A percentile compares a stretch with the other conserved stretches of the same genome.
Evolutionary conservation across 2,888 invertebrate genomes (phyloP).

Genomic region (Galeopsomyia nigrocyanea): DNA sequence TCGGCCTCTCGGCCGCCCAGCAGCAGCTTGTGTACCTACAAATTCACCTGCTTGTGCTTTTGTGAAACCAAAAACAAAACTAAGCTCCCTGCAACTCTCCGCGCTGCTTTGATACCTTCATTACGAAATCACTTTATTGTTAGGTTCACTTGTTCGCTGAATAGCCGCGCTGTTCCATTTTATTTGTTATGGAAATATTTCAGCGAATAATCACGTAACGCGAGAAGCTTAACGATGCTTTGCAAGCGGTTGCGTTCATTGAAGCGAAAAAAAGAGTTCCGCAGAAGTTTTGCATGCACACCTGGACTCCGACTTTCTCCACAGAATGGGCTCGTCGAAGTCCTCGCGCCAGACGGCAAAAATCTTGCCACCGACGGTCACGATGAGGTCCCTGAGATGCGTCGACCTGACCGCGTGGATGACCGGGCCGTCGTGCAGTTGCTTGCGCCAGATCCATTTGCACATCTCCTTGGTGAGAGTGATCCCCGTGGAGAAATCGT

Average conservation of each 20-base stretch:
- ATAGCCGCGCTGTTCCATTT: too few relatives aligned
- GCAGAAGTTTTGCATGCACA: conserved; percentile 35
- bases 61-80: not conserved
- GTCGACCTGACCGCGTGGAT: conserved; percentile 75
- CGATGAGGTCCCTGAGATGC: conserved; percentile 73
- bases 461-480: conserved; percentile 73
- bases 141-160: not conserved
- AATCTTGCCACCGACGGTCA: conserved; percentile 82
- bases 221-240: too few relatives aligned
- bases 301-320: conserved; percentile 74
- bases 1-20: conserved; percentile 85
- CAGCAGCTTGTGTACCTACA: conserved; percentile 74
- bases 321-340: conserved; percentile 75
- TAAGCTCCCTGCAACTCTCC: not conserved
- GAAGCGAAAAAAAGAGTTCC: too few relatives aligned
- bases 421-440: conserved; percentile 81
- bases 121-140: conserved; percentile 1
- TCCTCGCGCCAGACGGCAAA: conserved; percentile 83
- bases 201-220: too few relatives aligned
- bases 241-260: too few relatives aligned
- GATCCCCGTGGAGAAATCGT: conserved; percentile 76
- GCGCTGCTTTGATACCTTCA: not conserved
- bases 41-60: not conserved
- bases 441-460: conserved; percentile 67
- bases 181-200: too few relatives aligned